These are phyloP conservation scores for Decapterus maruadsi DNA, from an alignment of 2,797 vertebrate genomes.

Conservation along the genomic window DNA sequence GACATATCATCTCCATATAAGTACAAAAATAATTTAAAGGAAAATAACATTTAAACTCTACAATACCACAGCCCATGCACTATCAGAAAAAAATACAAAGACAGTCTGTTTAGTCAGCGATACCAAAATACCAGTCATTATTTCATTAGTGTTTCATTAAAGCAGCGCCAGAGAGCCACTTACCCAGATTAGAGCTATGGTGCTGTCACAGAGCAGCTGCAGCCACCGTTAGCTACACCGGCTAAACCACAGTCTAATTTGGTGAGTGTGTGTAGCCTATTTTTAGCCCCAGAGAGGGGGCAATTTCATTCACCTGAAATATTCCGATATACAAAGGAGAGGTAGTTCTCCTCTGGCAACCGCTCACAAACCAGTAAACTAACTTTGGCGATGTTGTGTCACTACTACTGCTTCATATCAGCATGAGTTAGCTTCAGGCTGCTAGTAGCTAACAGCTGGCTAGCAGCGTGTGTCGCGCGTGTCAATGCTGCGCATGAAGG, in stretches of 20 bases:
- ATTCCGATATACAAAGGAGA: not conserved
- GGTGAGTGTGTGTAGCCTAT: conserved; percentile 60
- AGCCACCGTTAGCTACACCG: conserved; percentile 43
- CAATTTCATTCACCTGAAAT: conserved; percentile 13
- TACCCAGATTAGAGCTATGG: conserved; percentile 46
- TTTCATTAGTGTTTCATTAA: not conserved
- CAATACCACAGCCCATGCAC: not conserved
- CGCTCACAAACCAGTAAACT: not conserved
- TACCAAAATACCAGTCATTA: conserved; percentile 1
- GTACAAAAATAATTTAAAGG: not conserved
- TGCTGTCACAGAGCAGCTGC: conserved; percentile 50
- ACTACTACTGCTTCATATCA: not conserved
- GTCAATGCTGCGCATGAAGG: conserved; percentile 52
- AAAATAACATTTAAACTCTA: not conserved
- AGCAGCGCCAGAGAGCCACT: conserved; percentile 32
- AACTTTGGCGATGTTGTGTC: too few relatives aligned
- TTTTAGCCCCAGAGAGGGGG: conserved; percentile 63
- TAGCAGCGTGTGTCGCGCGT: not conserved
- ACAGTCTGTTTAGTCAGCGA: not conserved
- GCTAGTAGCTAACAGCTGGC: not conserved
- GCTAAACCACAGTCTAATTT: conserved; percentile 51
- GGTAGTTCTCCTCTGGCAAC: not conserved
- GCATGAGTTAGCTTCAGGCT: conserved; percentile 6
- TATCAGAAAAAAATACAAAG: not conserved
- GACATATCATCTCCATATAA: not conserved